phyloP scores from a whole-genome alignment of 2,888 invertebrate genomes.

The Drosophila borealis region DNA sequence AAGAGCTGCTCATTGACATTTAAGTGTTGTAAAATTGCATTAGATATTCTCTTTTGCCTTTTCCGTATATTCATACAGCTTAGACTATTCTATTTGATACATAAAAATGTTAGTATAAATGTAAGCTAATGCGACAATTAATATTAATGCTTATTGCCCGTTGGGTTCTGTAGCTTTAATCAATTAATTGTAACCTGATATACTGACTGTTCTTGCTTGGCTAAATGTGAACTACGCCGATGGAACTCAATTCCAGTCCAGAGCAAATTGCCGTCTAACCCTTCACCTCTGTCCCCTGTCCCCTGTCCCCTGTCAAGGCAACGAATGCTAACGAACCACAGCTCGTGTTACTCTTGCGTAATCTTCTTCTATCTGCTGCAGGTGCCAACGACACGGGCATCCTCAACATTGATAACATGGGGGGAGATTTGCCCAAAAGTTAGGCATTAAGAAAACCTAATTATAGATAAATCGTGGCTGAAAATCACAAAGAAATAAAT shows the following conservation, averaged over 20 bases:
- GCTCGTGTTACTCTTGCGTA: slow-evolving; percentile 46
- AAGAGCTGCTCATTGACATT: no score
- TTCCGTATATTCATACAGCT: no score
- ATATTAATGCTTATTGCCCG: slow-evolving; percentile 24
- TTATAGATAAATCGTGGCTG: no score
- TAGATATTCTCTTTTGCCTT: no score
- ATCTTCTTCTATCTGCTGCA: slow-evolving; percentile 21
- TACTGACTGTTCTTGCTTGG: not conserved
- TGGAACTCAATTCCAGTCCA: slow-evolving; percentile 45
- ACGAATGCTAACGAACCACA: slow-evolving; percentile 43
- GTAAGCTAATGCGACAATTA: slow-evolving; percentile 3
- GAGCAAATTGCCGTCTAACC: slow-evolving; percentile 37
- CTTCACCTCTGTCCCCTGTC: slow-evolving; percentile 1
- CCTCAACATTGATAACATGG: slow-evolving; percentile 15
- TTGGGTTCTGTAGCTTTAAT: slow-evolving; percentile 17
- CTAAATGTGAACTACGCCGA: slow-evolving; percentile 17
- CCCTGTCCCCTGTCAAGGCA: not conserved
- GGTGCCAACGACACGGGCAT: slow-evolving; percentile 38
- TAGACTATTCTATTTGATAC: no score
- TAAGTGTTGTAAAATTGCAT: no score
- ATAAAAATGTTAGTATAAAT: not conserved
- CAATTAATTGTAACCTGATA: slow-evolving; percentile 32
- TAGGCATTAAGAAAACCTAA: not conserved
- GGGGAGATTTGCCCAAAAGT: slow-evolving; percentile 33
- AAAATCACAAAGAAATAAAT: no score